A percentile compares a stretch with the other conserved stretches of the same genome.
Conservation (phyloP, 2,888 invertebrate species). For the Smittia aterrima region DNA sequence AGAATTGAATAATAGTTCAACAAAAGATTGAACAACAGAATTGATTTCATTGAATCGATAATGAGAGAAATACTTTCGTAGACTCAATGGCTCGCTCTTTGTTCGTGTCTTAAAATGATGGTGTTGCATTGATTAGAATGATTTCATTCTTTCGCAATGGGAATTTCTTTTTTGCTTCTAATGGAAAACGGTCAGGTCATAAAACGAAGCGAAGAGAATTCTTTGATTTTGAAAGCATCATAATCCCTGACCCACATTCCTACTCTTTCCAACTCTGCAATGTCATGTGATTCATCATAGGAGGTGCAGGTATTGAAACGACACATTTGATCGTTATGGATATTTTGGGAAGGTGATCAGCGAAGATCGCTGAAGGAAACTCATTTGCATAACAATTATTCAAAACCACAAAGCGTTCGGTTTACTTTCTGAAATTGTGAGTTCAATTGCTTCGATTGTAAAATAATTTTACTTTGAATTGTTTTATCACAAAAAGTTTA, state of each 20-base stretch:
- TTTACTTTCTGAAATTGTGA: neutral
- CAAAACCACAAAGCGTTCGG: neutral
- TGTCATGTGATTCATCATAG: conserved; percentile 13
- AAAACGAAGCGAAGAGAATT: neutral
- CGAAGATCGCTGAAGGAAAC: neutral
- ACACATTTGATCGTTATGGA: neutral
- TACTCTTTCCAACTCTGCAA: neutral
- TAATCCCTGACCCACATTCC: conserved; percentile 27
- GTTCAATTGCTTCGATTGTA: too few species aligned
- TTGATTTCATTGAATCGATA: conserved; percentile 6
- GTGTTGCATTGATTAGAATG: conserved; percentile 19
- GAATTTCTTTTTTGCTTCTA: neutral
- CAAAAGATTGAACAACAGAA: neutral
- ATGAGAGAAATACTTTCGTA: neutral
- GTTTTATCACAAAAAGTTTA: too few species aligned
- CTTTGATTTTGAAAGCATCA: conserved; percentile 5
- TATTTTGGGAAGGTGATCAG: neutral
- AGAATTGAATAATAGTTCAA: conserved; percentile 31
- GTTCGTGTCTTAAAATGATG: neutral
- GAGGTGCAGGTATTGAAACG: conserved; percentile 1
- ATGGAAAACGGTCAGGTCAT: neutral
- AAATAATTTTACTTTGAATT: too few species aligned
- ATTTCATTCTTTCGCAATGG: conserved; percentile 3
- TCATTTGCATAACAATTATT: neutral
- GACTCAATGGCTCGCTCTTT: conserved; percentile 9